Evolutionary conservation across 1,140 invertebrate genomes (phyloP), one percentile per base, ranked within the genome.

Genomic region (Spodoptera frugiperda): DNA sequence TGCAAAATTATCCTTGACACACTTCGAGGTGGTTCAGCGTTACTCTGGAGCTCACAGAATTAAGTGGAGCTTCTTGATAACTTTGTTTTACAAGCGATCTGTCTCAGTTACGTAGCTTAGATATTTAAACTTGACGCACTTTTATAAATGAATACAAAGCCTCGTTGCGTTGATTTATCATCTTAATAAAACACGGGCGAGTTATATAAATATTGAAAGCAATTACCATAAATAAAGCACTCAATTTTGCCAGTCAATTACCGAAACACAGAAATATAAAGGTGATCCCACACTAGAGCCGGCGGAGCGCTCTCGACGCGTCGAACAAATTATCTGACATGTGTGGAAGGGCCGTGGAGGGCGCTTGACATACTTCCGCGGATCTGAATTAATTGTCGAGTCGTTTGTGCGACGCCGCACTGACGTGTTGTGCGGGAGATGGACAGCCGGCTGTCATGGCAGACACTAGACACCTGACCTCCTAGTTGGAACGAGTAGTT

Each of bases 321-420:
- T 51, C 78, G 78, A 77, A 77, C 78, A 80, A 80, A 80, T 80
- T 77, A 80, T 46, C 75, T 70, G 78, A 25, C 78, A 70, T 25
- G 68, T 77, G 57, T 53, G 79, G 46, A 65, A 54, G 30, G 57
- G 48, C 46, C 46, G 12, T 57, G 54, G 68, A 81, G 76, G 57
- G 72, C 51, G 72, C 79, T 81, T 81, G 79, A 81, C 76, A 72
- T 51, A 74, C 61, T 67, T 74, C 65, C 55, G 39, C 59, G 39
- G 55, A 25, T 65, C 72, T 49, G 65, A 63, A 55, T 59, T 80
- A 80, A 80, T 80, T 80, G 79, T 78, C 44, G 57, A 65, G 25
- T 65, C 21, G 49, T 59, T 75, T 61, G 48, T 46, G 59, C 39
- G 19, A 39, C 46, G 19, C 17, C 44, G 30, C 46, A 30, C 10